Evolutionary conservation across 2,797 vertebrate species (phyloP).

Genomic region (Siniperca obscura): DNA sequence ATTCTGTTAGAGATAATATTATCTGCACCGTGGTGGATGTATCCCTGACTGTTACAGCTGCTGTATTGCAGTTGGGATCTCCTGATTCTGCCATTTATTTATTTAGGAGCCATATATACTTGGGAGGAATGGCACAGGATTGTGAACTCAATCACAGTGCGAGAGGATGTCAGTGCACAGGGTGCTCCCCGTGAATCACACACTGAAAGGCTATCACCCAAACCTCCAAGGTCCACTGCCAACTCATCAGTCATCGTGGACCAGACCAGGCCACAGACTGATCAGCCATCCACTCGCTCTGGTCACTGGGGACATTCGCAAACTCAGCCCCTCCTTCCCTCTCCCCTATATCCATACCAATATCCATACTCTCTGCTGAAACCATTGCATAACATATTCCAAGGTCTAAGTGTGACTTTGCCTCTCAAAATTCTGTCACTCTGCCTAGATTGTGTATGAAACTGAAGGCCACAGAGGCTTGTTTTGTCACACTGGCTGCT

Average conservation of each 20-base stretch:
- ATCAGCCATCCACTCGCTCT: constrained; percentile 81
- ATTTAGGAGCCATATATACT: constrained; percentile 76
- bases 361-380: constrained; percentile 64
- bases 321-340: constrained; percentile 61
- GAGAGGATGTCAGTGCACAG: constrained; percentile 81
- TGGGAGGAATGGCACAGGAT: constrained; percentile 75
- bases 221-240: constrained; percentile 86
- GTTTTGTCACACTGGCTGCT: constrained; percentile 71
- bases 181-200: constrained; percentile 84
- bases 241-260: constrained; percentile 84
- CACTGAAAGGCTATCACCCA: constrained; percentile 87
- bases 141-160: constrained; percentile 86
- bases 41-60: constrained; percentile 46
- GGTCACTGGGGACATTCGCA: constrained; percentile 80
- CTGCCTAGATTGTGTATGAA: constrained; percentile 65
- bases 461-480: constrained; percentile 67
- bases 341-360: constrained; percentile 74
- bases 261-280: constrained; percentile 77
- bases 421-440: constrained; percentile 74
- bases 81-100: constrained; percentile 81
- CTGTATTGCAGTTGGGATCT: constrained; percentile 59
- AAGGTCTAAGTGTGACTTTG: constrained; percentile 81
- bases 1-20: constrained; percentile 56
- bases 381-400: constrained; percentile 73
- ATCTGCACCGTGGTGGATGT: constrained; percentile 39